Conservation (phyloP, 1,140 invertebrate genomes). For the Pantala flavescens region DNA sequence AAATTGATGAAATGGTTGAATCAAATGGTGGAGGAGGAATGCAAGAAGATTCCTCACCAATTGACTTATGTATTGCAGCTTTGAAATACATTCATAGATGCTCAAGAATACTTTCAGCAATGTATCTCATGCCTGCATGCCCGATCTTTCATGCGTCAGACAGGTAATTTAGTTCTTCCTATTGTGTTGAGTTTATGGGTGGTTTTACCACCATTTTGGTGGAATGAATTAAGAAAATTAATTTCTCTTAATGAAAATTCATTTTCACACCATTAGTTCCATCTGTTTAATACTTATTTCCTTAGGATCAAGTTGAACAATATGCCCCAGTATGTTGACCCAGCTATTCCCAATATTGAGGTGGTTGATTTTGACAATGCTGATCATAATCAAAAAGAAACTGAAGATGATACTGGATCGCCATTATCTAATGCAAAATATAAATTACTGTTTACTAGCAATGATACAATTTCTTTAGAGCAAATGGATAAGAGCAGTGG, state of each 20-base stretch:
- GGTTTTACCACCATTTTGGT: background rate
- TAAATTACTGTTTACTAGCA: slow-evolving; percentile 16
- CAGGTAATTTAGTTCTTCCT: slow-evolving; percentile 33
- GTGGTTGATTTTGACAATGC: slow-evolving; percentile 47
- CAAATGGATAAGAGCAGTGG: slow-evolving; percentile 72
- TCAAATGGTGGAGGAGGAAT: background rate
- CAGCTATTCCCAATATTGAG: slow-evolving; percentile 67
- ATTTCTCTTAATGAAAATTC: background rate
- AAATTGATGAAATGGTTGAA: background rate
- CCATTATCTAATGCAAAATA: slow-evolving; percentile 22
- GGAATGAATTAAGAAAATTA: background rate
- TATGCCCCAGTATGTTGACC: slow-evolving; percentile 67
- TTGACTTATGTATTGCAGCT: slow-evolving; percentile 72
- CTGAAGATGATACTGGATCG: background rate
- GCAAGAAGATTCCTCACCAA: slow-evolving; percentile 14
- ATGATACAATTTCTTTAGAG: slow-evolving; percentile 36
- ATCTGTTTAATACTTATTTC: slow-evolving; percentile 8
- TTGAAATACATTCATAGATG: slow-evolving; percentile 76
- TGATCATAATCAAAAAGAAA: slow-evolving; percentile 13
- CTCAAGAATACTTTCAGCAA: slow-evolving; percentile 74
- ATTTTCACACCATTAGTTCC: background rate
- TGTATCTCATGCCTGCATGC: slow-evolving; percentile 91
- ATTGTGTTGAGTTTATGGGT: no score
- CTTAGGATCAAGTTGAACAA: slow-evolving; percentile 65
- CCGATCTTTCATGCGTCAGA: slow-evolving; percentile 85